Percentiles rank a stretch among this genome's conserved stretches.
Evolutionary conservation across 2,113 vertebrate genomes (phyloP).

Genomic region (Oophaga pumilio): DNA sequence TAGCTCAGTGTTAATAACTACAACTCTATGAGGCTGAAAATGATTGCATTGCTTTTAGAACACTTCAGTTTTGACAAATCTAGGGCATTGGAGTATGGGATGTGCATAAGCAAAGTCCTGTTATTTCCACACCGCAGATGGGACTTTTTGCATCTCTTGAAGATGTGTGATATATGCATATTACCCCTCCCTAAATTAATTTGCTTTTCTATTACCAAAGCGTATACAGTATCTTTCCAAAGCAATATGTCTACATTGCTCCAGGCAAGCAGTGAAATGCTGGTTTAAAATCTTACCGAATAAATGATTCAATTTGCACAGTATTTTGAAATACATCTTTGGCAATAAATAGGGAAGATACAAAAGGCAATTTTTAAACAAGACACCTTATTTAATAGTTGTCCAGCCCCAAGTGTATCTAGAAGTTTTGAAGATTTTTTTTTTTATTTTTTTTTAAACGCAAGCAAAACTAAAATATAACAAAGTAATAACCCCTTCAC

Average conservation of each 20-base stretch:
- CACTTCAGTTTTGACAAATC: slow-evolving; percentile 6
- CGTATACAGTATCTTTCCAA: not conserved
- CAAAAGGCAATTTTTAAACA: not conserved
- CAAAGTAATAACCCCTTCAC: too few species aligned
- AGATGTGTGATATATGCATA: slow-evolving; percentile 9
- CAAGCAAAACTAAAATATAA: too few species aligned
- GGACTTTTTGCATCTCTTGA: not conserved
- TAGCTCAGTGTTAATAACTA: not conserved
- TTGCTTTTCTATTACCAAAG: not conserved
- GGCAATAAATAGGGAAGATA: not conserved
- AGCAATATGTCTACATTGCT: not conserved
- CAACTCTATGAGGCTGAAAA: not conserved
- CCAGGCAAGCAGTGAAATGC: slow-evolving; percentile 5
- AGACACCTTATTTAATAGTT: slow-evolving; percentile 11
- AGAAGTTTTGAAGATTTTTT: not conserved
- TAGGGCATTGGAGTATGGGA: slow-evolving; percentile 9
- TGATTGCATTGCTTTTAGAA: not conserved
- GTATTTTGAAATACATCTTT: slow-evolving; percentile 7
- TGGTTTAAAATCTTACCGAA: slow-evolving; percentile 12
- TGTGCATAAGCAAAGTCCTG: not conserved
- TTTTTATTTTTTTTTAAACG: too few species aligned
- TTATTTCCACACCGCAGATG: not conserved
- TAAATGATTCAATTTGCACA: slow-evolving; percentile 3
- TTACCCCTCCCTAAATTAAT: not conserved
- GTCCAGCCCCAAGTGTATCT: not conserved